Conservation (phyloP, 2,113 vertebrate species). For the Hassar affinis region DNA sequence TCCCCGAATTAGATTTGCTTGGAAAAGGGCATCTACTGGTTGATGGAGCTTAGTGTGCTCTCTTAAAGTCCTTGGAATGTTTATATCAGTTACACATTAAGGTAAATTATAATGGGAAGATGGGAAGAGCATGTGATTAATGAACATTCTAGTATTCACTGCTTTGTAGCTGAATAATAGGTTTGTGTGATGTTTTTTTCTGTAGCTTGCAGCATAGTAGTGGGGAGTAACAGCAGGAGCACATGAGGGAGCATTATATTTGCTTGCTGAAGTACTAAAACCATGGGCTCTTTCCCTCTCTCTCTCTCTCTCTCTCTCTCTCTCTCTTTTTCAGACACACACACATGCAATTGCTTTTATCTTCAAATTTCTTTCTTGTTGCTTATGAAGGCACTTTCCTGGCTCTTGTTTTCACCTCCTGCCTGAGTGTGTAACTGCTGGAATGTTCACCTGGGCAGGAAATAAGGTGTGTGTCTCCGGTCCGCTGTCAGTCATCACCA, state of each 20-base stretch:
- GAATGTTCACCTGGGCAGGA: slow-evolving; percentile 33
- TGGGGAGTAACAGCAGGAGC: not conserved
- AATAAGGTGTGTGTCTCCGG: slow-evolving; percentile 17
- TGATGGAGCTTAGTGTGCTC: not conserved
- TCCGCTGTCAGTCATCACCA: slow-evolving; percentile 16
- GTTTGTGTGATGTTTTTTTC: not conserved
- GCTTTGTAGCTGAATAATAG: not conserved
- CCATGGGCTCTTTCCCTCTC: not conserved
- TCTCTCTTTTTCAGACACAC: not conserved
- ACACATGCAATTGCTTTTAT: not conserved
- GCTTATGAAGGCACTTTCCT: slow-evolving; percentile 8
- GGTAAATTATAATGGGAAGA: not conserved
- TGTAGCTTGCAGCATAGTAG: not conserved
- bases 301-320: not conserved
- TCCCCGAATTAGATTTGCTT: slow-evolving; percentile 23
- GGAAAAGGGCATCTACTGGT: slow-evolving; percentile 1
- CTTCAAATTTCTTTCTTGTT: slow-evolving; percentile 11
- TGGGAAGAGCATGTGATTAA: not conserved
- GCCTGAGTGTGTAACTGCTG: not conserved
- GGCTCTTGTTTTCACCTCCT: slow-evolving; percentile 1
- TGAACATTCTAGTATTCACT: not conserved
- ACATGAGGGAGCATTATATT: not conserved
- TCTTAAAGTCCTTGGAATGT: slow-evolving; percentile 13
- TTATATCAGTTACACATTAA: slow-evolving; percentile 18
- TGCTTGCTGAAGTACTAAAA: not conserved